A percentile compares a stretch with the other conserved stretches of the same genome.
Evolutionary conservation across 2,888 invertebrate genomes (phyloP).

Genomic region (Lasioglossum malachurum): DNA sequence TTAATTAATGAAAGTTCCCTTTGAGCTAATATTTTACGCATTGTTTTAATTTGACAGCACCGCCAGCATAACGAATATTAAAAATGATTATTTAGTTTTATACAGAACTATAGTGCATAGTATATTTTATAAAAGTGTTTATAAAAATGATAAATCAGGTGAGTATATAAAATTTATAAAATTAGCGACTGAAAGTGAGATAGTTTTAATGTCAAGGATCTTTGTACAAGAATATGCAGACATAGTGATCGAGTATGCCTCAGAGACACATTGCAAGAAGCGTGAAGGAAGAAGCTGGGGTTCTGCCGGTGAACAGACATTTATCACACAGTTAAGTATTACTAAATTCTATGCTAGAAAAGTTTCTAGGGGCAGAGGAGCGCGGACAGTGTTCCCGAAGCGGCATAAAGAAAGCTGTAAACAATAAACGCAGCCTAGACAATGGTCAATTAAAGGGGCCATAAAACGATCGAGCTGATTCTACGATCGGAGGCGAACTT

Average conservation of each 20-base stretch:
- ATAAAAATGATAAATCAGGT: neutral
- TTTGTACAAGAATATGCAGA: neutral
- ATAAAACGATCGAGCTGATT: conserved; percentile 15
- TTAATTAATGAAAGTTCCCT: neutral
- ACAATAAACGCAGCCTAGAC: conserved; percentile 14
- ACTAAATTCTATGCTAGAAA: neutral
- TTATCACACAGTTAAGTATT: conserved; percentile 4
- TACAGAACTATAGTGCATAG: neutral
- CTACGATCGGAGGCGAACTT: conserved; percentile 14
- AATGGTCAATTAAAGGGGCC: conserved; percentile 21
- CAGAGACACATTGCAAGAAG: neutral
- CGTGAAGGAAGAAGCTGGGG: neutral
- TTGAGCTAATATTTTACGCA: neutral
- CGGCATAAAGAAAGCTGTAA: neutral
- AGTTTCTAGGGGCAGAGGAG: neutral
- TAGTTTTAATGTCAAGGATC: neutral
- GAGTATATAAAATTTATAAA: no score
- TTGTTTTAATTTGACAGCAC: neutral
- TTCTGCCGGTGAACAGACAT: neutral
- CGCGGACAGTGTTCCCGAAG: neutral
- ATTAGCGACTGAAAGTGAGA: neutral
- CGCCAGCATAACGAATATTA: neutral
- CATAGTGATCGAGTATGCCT: neutral
- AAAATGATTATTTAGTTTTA: neutral
- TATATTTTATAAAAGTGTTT: neutral